Percentiles rank a stretch among this genome's conserved stretches.
Conservation (phyloP, 2,113 vertebrate genomes). For the Carassius carassius region DNA sequence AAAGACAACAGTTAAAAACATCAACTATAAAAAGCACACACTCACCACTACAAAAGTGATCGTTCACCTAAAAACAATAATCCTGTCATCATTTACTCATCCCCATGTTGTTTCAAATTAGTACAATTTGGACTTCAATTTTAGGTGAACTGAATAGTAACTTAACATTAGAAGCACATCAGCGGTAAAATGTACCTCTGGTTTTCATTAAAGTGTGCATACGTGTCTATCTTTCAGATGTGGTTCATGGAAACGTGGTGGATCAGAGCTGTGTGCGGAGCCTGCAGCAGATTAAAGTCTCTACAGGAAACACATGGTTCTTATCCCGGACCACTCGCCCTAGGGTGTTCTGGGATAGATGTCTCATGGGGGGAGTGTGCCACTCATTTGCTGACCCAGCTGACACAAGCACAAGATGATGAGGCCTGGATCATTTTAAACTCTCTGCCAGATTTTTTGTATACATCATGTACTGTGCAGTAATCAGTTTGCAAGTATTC, state of each 20-base stretch:
- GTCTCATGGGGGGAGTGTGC: slow-evolving; percentile 47
- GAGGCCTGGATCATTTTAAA: slow-evolving; percentile 41
- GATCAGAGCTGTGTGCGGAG: slow-evolving; percentile 35
- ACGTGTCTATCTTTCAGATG: slow-evolving; percentile 30
- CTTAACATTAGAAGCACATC: neutral
- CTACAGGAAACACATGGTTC: slow-evolving; percentile 24
- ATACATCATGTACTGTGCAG: neutral
- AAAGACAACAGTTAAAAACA: slow-evolving; percentile 52
- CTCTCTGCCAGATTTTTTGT: slow-evolving; percentile 35
- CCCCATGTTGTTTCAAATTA: neutral
- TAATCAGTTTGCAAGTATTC: neutral
- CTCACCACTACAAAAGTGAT: neutral
- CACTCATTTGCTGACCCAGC: slow-evolving; percentile 43
- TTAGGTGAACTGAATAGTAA: neutral
- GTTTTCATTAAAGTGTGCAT: slow-evolving; percentile 14
- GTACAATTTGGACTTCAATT: neutral
- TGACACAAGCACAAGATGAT: slow-evolving; percentile 45
- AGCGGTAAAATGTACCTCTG: neutral
- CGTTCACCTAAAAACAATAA: too few relatives aligned
- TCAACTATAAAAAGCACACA: slow-evolving; percentile 1
- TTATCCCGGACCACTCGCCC: neutral
- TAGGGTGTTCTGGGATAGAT: slow-evolving; percentile 27
- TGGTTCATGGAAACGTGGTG: neutral
- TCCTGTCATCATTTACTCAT: neutral
- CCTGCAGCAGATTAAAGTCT: slow-evolving; percentile 42